Evolutionary conservation across 2,113 vertebrate genomes (phyloP), one percentile per base, ranked within the genome.

Genomic region (Solea solea): DNA sequence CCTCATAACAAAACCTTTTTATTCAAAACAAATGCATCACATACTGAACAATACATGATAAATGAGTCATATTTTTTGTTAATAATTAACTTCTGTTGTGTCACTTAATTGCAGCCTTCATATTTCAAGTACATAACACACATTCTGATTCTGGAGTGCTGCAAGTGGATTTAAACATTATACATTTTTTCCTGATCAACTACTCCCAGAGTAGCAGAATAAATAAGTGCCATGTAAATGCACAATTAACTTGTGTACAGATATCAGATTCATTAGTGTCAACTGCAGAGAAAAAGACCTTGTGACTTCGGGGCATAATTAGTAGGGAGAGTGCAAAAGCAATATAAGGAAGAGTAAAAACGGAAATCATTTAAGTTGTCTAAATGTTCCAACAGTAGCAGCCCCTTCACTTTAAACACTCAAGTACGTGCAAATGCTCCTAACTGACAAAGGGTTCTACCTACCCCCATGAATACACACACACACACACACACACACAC

Each of bases 371-470:
- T 25, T 75, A 46, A 68, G 71, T 59, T 54, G 15, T 51, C 73
- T 64, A 21, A 21, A 21, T 25, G 53, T 46, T 42, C 54, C 1
- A 6, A 1, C 21, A 3, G 69, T 54, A 54, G 59, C 16, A 66
- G 6, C 25, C 53, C n/a, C 60, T 21, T 64, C 11, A 0, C 42
- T 39, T 66, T 72, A 48, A 65, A 76, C 42, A 63, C 87, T 81
- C 57, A 48, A 74, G 50, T 71, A 76, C 57, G 42, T 75, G 59
- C 69, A 68, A 50, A 27, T 72, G 76, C 46, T 73, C 12, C 14
- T 88, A 86, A 87, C 69, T 72, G 69, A 39, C 84, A 84, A 49
- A 81, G 81, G 81, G 64, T 66, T 49, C 55, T 16, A 69, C 14
- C 56, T 49, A 41, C 10, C 50, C 48, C 8, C 63, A 21, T 21